phyloP scores from a whole-genome alignment of 2,113 vertebrate genomes.

The Platichthys stellatus region DNA sequence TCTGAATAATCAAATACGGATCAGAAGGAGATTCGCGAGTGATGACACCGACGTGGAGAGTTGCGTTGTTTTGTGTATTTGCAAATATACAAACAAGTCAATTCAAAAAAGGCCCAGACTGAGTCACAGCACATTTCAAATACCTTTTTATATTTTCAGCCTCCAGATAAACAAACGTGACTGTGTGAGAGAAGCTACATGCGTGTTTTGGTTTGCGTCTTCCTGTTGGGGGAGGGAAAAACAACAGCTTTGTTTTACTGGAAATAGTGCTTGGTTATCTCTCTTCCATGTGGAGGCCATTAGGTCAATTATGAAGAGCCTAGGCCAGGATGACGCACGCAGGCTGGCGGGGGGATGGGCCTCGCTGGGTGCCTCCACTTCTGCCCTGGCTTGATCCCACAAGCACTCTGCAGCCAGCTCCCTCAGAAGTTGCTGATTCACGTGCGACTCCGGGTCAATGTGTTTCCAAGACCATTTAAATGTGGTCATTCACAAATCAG shows the following conservation, averaged over 20 bases:
- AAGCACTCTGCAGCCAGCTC: constrained; percentile 10
- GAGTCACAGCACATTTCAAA: too few species aligned
- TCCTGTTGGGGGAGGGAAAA: constrained; percentile 72
- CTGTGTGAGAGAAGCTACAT: constrained; percentile 3
- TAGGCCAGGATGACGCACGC: constrained; percentile 72
- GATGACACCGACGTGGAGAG: constrained; percentile 30
- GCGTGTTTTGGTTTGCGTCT: constrained; percentile 65
- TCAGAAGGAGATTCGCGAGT: constrained; percentile 32
- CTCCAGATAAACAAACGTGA: neutral
- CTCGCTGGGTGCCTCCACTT: constrained; percentile 38
- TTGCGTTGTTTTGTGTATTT: constrained; percentile 42
- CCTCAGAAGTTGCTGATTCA: neutral
- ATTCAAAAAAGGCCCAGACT: constrained; percentile 23
- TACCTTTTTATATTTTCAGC: constrained; percentile 8
- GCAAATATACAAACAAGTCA: constrained; percentile 55
- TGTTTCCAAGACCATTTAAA: neutral
- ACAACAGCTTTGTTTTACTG: constrained; percentile 79
- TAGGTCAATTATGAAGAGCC: constrained; percentile 85
- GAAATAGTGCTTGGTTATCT: constrained; percentile 81
- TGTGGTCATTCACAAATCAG: neutral
- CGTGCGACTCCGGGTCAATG: neutral
- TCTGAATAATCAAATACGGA: constrained; percentile 82
- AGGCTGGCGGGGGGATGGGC: constrained; percentile 54
- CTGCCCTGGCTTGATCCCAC: constrained; percentile 1
- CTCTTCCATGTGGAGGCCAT: constrained; percentile 85